Evolutionary conservation across 2,113 vertebrate species (phyloP), one percentile per base, ranked within the genome.

Genomic region (Chinchilla lanigera): DNA sequence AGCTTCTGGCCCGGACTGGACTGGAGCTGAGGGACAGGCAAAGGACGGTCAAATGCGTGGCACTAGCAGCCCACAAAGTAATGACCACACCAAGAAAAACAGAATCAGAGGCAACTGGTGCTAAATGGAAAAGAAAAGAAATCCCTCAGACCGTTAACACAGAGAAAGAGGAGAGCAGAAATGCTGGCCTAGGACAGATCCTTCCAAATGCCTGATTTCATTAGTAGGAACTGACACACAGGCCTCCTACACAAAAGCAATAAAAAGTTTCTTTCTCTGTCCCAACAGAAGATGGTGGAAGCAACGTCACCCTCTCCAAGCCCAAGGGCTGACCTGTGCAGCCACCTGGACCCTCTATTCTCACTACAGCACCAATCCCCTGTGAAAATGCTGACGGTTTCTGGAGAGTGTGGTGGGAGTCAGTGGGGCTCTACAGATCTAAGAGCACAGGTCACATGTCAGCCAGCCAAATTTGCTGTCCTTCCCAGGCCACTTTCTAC

Each of bases 21-120:
- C 97, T 84, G 50, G 44, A 97, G 92, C 77, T 95, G 10, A 82
- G 67, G n/a, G 35, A 78, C 33, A 58, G 20, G 35, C 8, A 12
- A 61, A 61, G 47, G 35, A 84, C 30, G 87, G 77, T 83, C 81
- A 93, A 93, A 86, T 97, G 81, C 86, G 84, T 86, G 77, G 78
- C 58, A 94, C 94, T 98, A 98, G 95, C 86, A 97, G 93, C 90
- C 96, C 81, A 97, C 92, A 84, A 89, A 50, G 22, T 38, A 97
- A 97, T 19, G 95, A 86, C 60, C 71, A 73, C 60, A 97, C 96
- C 35, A 96, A 93, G 24, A 95, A 80, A 95, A 95, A 93, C 69
- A 0, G 44, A 89, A 96, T 93, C 85, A 90, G 83, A 95, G 94
- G 67, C n/a, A 73, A 93, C 10, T 63, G 24, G 28, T 93, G 86